Evolutionary conservation across 23 tunicate species (phyloP).

Genomic region (Oikopleura albicans): DNA sequence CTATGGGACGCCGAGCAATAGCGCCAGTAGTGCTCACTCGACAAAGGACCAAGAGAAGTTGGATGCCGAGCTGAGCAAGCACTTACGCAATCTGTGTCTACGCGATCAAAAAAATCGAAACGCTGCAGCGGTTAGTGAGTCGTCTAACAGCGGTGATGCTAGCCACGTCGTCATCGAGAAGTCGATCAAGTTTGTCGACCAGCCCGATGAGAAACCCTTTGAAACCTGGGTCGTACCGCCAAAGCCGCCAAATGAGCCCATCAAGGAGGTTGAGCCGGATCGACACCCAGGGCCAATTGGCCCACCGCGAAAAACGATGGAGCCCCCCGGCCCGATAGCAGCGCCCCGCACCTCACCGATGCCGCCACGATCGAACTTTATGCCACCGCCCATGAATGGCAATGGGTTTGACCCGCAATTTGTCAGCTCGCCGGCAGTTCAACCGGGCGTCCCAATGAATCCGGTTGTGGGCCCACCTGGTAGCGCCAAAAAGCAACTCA

Average conservation of each 20-base stretch:
- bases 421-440: no score
- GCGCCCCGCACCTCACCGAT: background rate
- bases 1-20: no score
- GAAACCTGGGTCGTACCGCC: background rate
- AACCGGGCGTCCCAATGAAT: no score
- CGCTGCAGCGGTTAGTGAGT: background rate
- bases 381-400: background rate
- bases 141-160: no score
- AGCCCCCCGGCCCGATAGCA: background rate
- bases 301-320: background rate
- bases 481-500: no score
- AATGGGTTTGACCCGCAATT: background rate
- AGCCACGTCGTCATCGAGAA: background rate
- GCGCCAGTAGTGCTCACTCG: background rate
- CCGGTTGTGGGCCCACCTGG: no score
- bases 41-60: background rate
- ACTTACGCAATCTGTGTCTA: background rate
- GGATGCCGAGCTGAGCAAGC: background rate
- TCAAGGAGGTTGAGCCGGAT: background rate
- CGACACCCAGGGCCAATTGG: conserved; percentile 11
- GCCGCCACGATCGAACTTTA: background rate
- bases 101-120: background rate
- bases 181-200: background rate
- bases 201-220: background rate
- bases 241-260: background rate